Percentiles rank a stretch among this genome's conserved stretches.
Conservation (phyloP, 2,113 vertebrate species). For the Agapornis roseicollis region DNA sequence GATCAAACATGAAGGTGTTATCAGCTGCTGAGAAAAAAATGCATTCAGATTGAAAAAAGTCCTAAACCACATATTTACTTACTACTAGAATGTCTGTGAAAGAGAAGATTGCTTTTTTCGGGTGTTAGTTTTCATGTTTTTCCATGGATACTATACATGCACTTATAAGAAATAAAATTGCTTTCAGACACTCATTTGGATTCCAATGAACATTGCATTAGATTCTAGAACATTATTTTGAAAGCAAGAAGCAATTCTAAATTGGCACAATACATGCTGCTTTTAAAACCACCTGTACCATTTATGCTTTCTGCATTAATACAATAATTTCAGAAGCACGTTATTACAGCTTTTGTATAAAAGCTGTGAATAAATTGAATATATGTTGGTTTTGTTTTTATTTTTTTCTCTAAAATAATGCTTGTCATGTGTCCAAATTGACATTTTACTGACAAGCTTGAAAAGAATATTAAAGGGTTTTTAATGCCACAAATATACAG, state of each 20-base stretch:
- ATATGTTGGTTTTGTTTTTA: background rate
- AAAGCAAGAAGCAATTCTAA: background rate
- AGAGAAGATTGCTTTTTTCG: background rate
- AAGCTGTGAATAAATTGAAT: background rate
- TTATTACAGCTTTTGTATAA: background rate
- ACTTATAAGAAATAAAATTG: background rate
- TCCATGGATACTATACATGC: background rate
- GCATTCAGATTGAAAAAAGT: background rate
- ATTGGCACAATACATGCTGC: background rate
- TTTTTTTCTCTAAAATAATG: background rate
- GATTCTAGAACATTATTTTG: background rate
- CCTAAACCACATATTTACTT: background rate
- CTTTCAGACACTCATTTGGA: background rate
- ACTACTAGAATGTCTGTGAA: background rate
- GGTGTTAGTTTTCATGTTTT: background rate
- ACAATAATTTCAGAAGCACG: background rate
- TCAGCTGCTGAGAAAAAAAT: background rate
- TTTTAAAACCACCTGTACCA: background rate
- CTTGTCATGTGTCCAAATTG: background rate
- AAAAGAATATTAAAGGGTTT: background rate
- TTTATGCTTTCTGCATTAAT: background rate
- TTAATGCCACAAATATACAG: background rate
- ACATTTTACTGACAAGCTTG: background rate
- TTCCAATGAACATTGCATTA: background rate
- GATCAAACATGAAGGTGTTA: background rate